phyloP scores from a whole-genome alignment of 92 coral and sea anemone species.

The Parazoanthus atlanticus region DNA sequence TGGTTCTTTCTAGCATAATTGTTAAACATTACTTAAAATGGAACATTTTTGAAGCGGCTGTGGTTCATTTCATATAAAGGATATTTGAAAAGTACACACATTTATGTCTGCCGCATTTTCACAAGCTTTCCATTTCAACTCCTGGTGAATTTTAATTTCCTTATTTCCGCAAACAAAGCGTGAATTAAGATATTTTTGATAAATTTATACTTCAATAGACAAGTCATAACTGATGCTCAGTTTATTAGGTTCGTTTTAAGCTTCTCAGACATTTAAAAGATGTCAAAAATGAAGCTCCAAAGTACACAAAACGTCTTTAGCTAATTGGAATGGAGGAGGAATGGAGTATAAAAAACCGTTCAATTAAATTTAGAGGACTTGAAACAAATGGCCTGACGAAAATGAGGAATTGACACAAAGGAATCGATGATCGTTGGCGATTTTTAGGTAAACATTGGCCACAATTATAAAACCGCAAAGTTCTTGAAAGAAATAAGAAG shows the following conservation, averaged over 20 bases:
- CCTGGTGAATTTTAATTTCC: neutral
- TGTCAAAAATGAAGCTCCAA: neutral
- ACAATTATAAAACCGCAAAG: neutral
- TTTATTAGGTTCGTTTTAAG: neutral
- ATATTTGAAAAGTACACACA: neutral
- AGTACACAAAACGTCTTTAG: neutral
- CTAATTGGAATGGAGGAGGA: neutral
- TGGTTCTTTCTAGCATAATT: neutral
- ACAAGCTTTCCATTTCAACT: neutral
- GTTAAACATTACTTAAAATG: neutral
- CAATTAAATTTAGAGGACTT: neutral
- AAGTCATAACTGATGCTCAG: neutral
- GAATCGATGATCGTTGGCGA: neutral
- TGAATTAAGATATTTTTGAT: neutral
- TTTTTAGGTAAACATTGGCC: neutral
- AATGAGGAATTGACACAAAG: neutral
- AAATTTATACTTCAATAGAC: neutral
- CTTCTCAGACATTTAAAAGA: neutral
- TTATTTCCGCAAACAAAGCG: conserved; percentile 10
- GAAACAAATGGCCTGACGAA: neutral
- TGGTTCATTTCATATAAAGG: neutral
- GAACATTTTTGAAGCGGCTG: neutral
- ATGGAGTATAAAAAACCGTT: neutral
- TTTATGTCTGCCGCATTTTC: neutral
- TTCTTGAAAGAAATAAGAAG: neutral